phyloP scores from a whole-genome alignment of 1,140 invertebrate genomes.

The Papilio helenus region DNA sequence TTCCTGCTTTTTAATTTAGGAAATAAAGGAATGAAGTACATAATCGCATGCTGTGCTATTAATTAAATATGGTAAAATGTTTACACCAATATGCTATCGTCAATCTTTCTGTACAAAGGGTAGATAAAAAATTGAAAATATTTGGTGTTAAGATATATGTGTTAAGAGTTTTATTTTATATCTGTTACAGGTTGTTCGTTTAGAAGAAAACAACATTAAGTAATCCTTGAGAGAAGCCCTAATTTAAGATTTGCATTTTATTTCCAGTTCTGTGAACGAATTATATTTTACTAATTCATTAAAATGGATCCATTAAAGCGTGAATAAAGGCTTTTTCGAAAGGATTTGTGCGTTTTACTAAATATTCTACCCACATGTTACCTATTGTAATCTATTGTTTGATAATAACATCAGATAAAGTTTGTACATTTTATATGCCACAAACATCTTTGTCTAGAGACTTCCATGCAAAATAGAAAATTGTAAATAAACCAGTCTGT shows the following conservation, averaged over 20 bases:
- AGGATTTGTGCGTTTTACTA: conserved; percentile 57
- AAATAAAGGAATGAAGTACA: no score
- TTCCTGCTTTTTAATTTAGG: no score
- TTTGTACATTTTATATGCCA: no score
- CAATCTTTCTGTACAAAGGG: not conserved
- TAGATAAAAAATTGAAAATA: not conserved
- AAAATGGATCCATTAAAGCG: conserved; percentile 75
- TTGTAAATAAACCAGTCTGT: no score
- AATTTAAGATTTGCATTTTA: conserved; percentile 83
- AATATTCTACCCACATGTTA: not conserved
- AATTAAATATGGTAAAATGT: not conserved
- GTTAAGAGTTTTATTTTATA: not conserved
- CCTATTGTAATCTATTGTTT: not conserved
- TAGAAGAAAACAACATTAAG: conserved; percentile 96
- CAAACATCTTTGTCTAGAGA: no score
- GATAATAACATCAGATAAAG: not conserved
- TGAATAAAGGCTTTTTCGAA: conserved; percentile 83
- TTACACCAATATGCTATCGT: not conserved
- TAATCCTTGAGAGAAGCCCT: conserved; percentile 73
- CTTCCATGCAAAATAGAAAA: no score
- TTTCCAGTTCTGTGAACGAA: conserved; percentile 76
- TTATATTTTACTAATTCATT: conserved; percentile 76
- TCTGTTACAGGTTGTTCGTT: conserved; percentile 93
- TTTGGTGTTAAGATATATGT: not conserved
- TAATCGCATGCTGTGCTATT: not conserved